phyloP scores from a whole-genome alignment of 2,113 vertebrate genomes.

The Xyliphius kryptos region DNA sequence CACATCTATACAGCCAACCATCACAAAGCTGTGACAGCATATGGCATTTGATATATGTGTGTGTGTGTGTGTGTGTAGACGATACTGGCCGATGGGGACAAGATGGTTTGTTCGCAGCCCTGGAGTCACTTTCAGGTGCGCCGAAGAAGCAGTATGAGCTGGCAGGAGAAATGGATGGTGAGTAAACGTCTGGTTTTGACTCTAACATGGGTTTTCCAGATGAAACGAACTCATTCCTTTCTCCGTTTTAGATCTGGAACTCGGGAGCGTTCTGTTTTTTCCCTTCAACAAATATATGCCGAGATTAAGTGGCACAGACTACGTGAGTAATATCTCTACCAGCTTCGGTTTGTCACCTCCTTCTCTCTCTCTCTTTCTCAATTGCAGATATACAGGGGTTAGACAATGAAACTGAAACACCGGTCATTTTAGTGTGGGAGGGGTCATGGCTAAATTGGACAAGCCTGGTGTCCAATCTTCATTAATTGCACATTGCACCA shows the following conservation, averaged over 20 bases:
- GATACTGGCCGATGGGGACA: slow-evolving; percentile 84
- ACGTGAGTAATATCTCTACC: slow-evolving; percentile 61
- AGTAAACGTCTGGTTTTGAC: slow-evolving; percentile 20
- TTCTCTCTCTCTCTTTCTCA: background rate
- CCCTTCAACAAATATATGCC: slow-evolving; percentile 83
- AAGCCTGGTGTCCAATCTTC: too few relatives aligned
- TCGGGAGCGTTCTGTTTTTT: slow-evolving; percentile 81
- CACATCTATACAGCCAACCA: too few relatives aligned
- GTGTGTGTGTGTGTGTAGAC: slow-evolving; percentile 59
- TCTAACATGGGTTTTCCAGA: background rate
- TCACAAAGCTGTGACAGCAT: background rate
- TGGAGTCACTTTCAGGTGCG: slow-evolving; percentile 76
- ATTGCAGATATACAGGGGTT: too few relatives aligned
- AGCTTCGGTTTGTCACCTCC: background rate
- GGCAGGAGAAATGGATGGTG: slow-evolving; percentile 89
- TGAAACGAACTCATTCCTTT: background rate
- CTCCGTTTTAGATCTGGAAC: slow-evolving; percentile 70
- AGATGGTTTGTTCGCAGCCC: slow-evolving; percentile 85
- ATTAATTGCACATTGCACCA: too few relatives aligned
- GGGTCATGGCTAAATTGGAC: too few relatives aligned
- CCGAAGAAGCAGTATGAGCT: slow-evolving; percentile 77
- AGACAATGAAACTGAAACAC: too few relatives aligned
- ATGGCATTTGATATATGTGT: too few relatives aligned
- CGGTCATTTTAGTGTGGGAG: too few relatives aligned
- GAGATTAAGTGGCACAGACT: slow-evolving; percentile 73